These are phyloP conservation scores for Gavia stellata DNA, from an alignment of 2,113 vertebrate genomes.

Conservation along the genomic window DNA sequence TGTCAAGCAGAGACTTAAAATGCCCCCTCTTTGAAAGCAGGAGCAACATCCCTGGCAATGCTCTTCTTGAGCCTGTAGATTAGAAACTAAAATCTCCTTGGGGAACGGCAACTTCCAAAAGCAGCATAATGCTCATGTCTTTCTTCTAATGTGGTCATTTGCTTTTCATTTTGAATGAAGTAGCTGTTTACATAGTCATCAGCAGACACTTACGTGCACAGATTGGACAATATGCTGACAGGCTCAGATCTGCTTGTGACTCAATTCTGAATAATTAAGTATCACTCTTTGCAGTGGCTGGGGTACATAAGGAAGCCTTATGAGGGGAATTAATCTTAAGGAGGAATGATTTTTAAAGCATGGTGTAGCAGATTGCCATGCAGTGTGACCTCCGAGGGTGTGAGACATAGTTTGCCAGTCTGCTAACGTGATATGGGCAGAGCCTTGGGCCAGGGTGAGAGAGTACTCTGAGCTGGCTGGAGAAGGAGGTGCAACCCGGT, in stretches of 20 bases:
- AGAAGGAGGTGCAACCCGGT: accelerated
- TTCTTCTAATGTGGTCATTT: background rate
- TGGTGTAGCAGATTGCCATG: background rate
- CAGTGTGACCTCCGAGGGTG: background rate
- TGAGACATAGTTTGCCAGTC: accelerated
- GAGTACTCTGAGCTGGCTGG: background rate
- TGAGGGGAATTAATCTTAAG: background rate
- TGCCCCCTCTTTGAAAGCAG: background rate
- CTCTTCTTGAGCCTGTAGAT: background rate
- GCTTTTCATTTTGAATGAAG: background rate
- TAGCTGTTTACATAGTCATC: background rate
- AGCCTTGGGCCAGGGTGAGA: background rate
- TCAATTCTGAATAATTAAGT: background rate
- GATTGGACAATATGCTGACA: background rate
- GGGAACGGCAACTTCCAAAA: background rate
- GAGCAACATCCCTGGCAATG: background rate
- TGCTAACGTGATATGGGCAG: accelerated
- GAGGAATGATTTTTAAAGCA: background rate
- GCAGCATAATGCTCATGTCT: background rate
- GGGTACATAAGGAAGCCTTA: background rate
- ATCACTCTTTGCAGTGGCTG: background rate
- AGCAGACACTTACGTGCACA: background rate
- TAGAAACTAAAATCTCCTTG: background rate
- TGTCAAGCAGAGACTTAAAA: background rate
- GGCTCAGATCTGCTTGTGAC: background rate